Percentiles rank a stretch among this genome's conserved stretches.
Conservation (phyloP, 2,888 invertebrate species). For the Synanthedon formicaeformis region DNA sequence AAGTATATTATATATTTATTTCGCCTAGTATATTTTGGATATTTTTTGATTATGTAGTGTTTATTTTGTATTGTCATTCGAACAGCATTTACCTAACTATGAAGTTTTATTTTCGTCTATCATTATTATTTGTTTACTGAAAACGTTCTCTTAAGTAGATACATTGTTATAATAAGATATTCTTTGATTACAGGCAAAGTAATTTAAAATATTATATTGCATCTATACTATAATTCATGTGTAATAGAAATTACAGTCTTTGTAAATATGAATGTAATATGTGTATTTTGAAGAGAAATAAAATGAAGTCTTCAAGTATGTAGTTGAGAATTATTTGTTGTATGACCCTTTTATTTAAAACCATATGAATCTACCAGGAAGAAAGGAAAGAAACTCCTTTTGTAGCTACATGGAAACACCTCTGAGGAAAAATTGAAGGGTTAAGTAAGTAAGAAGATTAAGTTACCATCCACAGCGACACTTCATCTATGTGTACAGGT, state of each 20-base stretch:
- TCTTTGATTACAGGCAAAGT: neutral
- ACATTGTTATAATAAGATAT: neutral
- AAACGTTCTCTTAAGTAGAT: neutral
- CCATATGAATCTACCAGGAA: neutral
- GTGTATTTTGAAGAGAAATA: conserved; percentile 3
- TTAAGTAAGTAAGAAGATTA: too few relatives aligned
- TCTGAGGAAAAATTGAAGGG: too few relatives aligned
- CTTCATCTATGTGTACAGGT: too few relatives aligned
- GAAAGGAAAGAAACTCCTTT: too few relatives aligned
- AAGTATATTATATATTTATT: neutral
- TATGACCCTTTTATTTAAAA: neutral
- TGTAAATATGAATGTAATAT: conserved; percentile 1
- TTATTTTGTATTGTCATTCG: neutral
- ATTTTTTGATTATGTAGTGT: neutral
- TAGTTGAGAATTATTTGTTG: neutral
- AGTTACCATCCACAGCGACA: too few relatives aligned
- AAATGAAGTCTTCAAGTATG: neutral
- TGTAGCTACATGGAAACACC: too few relatives aligned
- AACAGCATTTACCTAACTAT: neutral
- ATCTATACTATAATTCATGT: neutral
- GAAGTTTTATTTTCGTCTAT: neutral
- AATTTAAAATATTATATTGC: neutral
- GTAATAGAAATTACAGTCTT: neutral
- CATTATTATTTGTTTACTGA: neutral
- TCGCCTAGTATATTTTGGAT: too few relatives aligned